These are phyloP conservation scores for Trichomycterus rosablanca DNA, from an alignment of 2,113 vertebrate species.

Conservation along the genomic window DNA sequence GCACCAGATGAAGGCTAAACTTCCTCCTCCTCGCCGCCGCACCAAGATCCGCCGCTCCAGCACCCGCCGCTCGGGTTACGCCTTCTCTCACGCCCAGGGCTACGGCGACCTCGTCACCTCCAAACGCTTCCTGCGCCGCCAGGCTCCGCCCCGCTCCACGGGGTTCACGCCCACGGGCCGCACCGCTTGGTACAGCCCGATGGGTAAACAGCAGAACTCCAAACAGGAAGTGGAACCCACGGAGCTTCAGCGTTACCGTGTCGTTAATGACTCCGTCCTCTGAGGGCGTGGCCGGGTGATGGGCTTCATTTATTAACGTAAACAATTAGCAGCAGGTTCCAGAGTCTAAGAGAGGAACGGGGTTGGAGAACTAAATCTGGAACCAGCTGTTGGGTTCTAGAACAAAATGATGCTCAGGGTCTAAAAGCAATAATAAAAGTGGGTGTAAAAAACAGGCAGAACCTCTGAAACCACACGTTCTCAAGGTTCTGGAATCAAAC, in stretches of 20 bases:
- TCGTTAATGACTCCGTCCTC: constrained; percentile 33
- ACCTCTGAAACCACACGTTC: too few relatives aligned
- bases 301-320: too few relatives aligned
- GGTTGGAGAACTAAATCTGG: too few relatives aligned
- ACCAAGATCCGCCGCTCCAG: constrained; percentile 65
- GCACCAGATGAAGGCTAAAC: constrained; percentile 65
- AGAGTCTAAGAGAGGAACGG: too few relatives aligned
- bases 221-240: constrained; percentile 59
- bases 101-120: constrained; percentile 91
- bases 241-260: constrained; percentile 68
- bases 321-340: too few relatives aligned
- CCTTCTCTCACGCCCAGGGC: constrained; percentile 88
- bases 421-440: too few relatives aligned
- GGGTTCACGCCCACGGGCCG: constrained; percentile 60
- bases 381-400: background rate
- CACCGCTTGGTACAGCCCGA: constrained; percentile 69
- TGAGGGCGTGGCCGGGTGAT: background rate
- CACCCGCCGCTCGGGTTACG: constrained; percentile 84
- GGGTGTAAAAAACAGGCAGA: too few relatives aligned
- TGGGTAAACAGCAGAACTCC: constrained; percentile 52
- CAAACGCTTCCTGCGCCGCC: constrained; percentile 71
- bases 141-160: constrained; percentile 36
- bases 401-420: too few relatives aligned
- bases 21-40: constrained; percentile 55
- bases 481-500: too few relatives aligned